Evolutionary conservation across 2,113 vertebrate genomes (phyloP).

Genomic region (Lagopus leucura): DNA sequence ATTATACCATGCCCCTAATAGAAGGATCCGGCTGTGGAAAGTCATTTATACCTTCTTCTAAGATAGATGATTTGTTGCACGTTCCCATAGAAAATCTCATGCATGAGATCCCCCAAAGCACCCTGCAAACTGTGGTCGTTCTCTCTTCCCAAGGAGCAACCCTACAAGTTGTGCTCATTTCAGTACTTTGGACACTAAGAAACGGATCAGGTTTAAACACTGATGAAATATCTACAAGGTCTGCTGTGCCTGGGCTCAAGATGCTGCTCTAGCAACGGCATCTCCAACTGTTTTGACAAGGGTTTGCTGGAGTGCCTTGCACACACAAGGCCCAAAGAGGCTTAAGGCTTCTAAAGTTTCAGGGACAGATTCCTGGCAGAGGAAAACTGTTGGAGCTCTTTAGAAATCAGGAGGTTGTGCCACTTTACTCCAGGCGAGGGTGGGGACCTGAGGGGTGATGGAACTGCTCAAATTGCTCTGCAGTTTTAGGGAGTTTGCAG

Average conservation of each 20-base stretch:
- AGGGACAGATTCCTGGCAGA: not conserved
- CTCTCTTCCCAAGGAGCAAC: not conserved
- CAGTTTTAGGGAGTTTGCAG: conserved; percentile 62
- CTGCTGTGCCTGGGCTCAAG: not conserved
- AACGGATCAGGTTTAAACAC: not conserved
- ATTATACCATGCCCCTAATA: not conserved
- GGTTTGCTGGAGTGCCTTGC: conserved; percentile 16
- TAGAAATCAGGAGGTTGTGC: not conserved
- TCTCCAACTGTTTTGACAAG: conserved; percentile 33
- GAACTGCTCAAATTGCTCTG: conserved; percentile 57
- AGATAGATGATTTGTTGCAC: accelerated
- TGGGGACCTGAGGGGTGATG: not conserved
- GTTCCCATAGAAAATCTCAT: accelerated
- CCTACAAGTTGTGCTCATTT: not conserved
- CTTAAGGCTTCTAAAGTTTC: conserved; percentile 47
- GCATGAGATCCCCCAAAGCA: not conserved
- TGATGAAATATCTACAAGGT: accelerated
- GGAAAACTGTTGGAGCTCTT: not conserved
- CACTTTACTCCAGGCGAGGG: not conserved
- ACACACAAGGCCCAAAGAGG: conserved; percentile 11
- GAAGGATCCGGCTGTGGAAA: not conserved
- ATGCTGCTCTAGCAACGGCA: accelerated
- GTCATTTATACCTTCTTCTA: not conserved
- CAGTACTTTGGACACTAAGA: not conserved
- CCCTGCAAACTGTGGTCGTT: not conserved